phyloP scores from a whole-genome alignment of 2,113 vertebrate species.

The Oreochromis tanganicae region DNA sequence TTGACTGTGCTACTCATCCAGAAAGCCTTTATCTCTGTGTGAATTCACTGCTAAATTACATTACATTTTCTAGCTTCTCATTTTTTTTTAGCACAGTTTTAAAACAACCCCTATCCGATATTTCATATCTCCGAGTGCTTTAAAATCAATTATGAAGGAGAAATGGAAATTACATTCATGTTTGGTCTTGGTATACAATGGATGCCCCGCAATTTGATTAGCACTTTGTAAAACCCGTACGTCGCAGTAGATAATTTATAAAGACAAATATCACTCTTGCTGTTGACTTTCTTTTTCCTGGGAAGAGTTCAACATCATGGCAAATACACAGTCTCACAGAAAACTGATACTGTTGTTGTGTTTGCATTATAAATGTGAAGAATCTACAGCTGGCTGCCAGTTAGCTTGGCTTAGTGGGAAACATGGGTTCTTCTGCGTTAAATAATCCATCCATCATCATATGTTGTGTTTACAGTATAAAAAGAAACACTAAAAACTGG shows the following conservation, averaged over 20 bases:
- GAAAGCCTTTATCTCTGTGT: conserved; percentile 22
- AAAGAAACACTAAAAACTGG: background rate
- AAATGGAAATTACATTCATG: background rate
- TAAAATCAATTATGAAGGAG: conserved; percentile 5
- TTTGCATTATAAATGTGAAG: background rate
- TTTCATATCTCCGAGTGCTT: background rate
- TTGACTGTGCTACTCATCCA: background rate
- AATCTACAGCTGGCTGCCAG: background rate
- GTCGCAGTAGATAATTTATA: background rate
- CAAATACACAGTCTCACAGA: background rate
- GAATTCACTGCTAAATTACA: conserved; percentile 13
- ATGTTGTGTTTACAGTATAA: background rate
- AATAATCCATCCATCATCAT: background rate
- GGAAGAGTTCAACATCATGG: background rate
- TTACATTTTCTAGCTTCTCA: background rate
- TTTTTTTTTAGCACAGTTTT: background rate
- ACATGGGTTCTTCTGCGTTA: background rate
- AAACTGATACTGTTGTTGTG: background rate
- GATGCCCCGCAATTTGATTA: background rate
- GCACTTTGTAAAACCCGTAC: background rate
- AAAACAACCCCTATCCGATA: background rate
- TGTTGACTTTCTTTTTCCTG: background rate
- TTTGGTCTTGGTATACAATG: background rate
- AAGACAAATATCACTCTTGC: background rate
- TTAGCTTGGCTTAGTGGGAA: background rate